Evolutionary conservation across 2,113 vertebrate species (phyloP).

Genomic region (Odocoileus virginianus): DNA sequence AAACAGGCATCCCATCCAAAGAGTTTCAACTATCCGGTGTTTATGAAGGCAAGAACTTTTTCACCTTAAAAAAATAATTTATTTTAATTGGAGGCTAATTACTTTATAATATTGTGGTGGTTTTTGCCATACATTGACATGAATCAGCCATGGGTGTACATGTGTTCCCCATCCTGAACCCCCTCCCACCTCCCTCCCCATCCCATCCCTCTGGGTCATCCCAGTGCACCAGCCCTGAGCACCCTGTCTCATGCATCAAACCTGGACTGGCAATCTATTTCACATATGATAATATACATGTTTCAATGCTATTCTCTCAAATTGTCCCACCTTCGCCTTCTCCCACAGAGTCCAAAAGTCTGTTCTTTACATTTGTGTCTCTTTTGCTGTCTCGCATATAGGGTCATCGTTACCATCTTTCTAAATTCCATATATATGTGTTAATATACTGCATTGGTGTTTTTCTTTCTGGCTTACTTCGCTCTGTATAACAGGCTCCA

Average conservation of each 20-base stretch:
- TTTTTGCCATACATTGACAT: not conserved
- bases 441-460: not conserved
- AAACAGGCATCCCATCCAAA: not conserved
- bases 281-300: not conserved
- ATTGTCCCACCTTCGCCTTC: not conserved
- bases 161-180: not conserved
- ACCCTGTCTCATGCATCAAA: not conserved
- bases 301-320: not conserved
- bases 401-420: not conserved
- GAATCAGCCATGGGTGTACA: not conserved
- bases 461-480: not conserved
- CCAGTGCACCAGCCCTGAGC: not conserved
- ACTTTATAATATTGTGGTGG: not conserved
- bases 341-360: not conserved
- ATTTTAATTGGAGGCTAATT: not conserved
- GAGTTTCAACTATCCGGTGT: not conserved
- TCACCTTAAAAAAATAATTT: not conserved
- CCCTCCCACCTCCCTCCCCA: not conserved
- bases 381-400: not conserved
- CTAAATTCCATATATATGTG: not conserved
- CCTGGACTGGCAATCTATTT: not conserved
- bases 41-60: not conserved
- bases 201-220: not conserved
- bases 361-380: not conserved
- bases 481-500: not conserved